phyloP scores from a whole-genome alignment of 2,888 invertebrate species.

The Sabatieria punctata region DNA sequence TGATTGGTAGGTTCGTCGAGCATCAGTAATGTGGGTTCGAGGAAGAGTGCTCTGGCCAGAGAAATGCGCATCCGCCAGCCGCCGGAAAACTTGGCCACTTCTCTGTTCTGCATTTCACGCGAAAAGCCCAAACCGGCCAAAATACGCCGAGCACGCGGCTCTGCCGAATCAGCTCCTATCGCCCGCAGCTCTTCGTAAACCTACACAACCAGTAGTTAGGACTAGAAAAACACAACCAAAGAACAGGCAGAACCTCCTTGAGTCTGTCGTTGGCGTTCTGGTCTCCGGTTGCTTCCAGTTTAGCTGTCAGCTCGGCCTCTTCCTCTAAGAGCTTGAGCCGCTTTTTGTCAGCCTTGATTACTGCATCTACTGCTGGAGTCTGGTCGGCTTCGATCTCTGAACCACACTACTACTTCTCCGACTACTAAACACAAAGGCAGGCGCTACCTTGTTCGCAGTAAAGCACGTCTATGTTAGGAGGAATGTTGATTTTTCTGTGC shows the following conservation, averaged over 20 bases:
- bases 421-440: not conserved
- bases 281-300: slow-evolving; percentile 51
- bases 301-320: slow-evolving; percentile 59
- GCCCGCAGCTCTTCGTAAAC: slow-evolving; percentile 85
- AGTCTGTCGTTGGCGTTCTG: slow-evolving; percentile 55
- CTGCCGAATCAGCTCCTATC: slow-evolving; percentile 92
- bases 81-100: slow-evolving; percentile 50
- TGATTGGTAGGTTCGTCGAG: slow-evolving; percentile 99
- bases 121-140: slow-evolving; percentile 86
- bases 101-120: slow-evolving; percentile 57
- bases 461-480: slow-evolving; percentile 83
- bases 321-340: slow-evolving; percentile 62
- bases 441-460: slow-evolving; percentile 63
- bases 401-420: slow-evolving; percentile 4
- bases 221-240: no score
- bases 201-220: no score
- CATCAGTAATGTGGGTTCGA: slow-evolving; percentile 88
- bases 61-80: slow-evolving; percentile 99
- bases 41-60: slow-evolving; percentile 66
- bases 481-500: slow-evolving; percentile 72
- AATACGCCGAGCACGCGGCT: slow-evolving; percentile 83
- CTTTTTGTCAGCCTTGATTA: slow-evolving; percentile 78
- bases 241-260: no score
- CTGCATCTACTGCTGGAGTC: slow-evolving; percentile 74
- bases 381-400: slow-evolving; percentile 95